These are phyloP conservation scores for Himalopsyche tibetana DNA, from an alignment of 2,888 invertebrate genomes.

Conservation along the genomic window DNA sequence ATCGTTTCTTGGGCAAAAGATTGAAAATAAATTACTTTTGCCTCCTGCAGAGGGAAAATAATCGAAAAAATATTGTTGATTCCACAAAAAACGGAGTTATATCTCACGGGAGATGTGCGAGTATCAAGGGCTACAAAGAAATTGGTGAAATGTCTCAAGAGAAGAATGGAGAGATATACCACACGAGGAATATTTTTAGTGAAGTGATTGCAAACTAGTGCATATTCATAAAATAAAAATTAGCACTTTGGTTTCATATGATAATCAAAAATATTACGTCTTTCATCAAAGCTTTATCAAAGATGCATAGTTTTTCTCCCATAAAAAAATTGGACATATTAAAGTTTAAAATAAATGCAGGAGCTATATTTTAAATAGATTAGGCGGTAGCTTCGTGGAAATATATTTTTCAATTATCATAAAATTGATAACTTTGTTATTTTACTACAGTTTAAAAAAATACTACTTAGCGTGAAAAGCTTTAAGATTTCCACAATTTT, in stretches of 20 bases:
- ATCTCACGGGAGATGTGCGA: slow-evolving; percentile 56
- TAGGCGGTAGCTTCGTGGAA: too few species aligned
- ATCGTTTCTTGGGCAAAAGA: slow-evolving; percentile 55
- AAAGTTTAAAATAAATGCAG: too few species aligned
- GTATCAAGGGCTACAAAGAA: slow-evolving; percentile 50
- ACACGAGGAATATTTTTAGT: background rate
- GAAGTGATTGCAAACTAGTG: background rate
- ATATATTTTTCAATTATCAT: too few species aligned
- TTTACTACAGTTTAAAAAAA: too few species aligned
- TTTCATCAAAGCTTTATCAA: too few species aligned
- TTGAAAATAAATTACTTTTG: slow-evolving; percentile 61
- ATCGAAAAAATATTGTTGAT: slow-evolving; percentile 64
- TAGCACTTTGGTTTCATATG: background rate
- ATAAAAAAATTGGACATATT: too few species aligned
- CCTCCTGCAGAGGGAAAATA: slow-evolving; percentile 57
- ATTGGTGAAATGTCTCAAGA: slow-evolving; percentile 54
- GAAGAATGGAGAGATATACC: slow-evolving; percentile 31
- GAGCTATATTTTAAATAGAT: too few species aligned
- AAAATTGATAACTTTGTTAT: too few species aligned
- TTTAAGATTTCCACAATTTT: too few species aligned
- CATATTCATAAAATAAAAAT: background rate
- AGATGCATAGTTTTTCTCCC: too few species aligned
- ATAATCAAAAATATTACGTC: too few species aligned
- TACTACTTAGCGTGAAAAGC: too few species aligned
- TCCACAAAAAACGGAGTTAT: slow-evolving; percentile 52